phyloP scores from a whole-genome alignment of 1,140 invertebrate genomes.

The Pseudomyrmex cubaensis region DNA sequence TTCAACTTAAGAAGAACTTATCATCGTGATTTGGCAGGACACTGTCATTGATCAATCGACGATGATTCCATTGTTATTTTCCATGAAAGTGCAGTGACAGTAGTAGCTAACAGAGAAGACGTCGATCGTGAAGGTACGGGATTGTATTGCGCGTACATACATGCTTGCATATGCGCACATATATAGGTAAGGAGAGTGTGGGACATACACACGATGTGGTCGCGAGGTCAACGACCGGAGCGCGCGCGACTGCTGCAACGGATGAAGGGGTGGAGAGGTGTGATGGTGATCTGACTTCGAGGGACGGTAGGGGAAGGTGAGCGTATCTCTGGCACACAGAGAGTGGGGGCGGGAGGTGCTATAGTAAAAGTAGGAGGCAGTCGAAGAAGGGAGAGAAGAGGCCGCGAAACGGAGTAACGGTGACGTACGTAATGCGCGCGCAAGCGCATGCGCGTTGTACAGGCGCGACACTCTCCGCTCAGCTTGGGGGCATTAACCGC shows the following conservation, averaged over 20 bases:
- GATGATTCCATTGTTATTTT: slow-evolving; percentile 47
- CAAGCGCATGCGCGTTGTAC: slow-evolving; percentile 73
- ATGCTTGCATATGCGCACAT: slow-evolving; percentile 29
- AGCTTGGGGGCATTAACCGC: slow-evolving; percentile 83
- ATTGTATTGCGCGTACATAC: slow-evolving; percentile 29
- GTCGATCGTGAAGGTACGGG: slow-evolving; percentile 28
- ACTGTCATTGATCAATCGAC: not conserved
- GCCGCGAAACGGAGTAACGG: slow-evolving; percentile 83
- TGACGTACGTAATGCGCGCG: slow-evolving; percentile 83
- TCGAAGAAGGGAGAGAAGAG: slow-evolving; percentile 67
- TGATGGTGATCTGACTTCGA: slow-evolving; percentile 39
- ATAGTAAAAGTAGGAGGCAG: slow-evolving; percentile 54
- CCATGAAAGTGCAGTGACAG: slow-evolving; percentile 23
- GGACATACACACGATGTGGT: slow-evolving; percentile 77
- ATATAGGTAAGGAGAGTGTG: slow-evolving; percentile 75
- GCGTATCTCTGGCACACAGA: slow-evolving; percentile 53
- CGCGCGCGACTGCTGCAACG: slow-evolving; percentile 71
- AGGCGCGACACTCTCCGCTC: slow-evolving; percentile 69
- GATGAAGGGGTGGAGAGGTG: slow-evolving; percentile 39
- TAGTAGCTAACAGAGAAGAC: slow-evolving; percentile 10
- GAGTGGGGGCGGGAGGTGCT: slow-evolving; percentile 40
- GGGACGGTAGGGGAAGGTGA: slow-evolving; percentile 66
- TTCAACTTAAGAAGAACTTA: not conserved
- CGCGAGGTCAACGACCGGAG: slow-evolving; percentile 84
- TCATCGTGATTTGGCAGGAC: slow-evolving; percentile 1